Base-by-base conservation (phyloP, 2,888 invertebrate species). In the Unio pictorum region DNA sequence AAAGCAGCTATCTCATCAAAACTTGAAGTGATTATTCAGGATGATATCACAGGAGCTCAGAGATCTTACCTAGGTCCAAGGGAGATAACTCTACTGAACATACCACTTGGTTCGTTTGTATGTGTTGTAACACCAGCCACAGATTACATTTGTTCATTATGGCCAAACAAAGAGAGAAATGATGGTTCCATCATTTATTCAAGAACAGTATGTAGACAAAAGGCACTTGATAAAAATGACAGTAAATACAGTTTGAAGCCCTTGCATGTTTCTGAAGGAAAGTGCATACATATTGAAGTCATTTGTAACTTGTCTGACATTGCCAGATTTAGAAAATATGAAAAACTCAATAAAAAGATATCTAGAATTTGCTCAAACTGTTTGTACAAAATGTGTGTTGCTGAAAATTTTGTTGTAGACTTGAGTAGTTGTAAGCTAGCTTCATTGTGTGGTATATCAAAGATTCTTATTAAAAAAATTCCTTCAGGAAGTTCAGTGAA, bases 401-500 rank as follows among this genome's bases (percentile, higher is more conserved):
- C 65, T 11, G 26, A 73, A 34, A 72, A 72, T 26, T 78, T 64
- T 65, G 65, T 65, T 23, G 68, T 86, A 1, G 64, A 84, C 65
- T 75, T 82, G 28, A 64, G 68, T 30, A 28, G 69, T 17, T 78
- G 75, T 34, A 74, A 73, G 61, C 71, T 84, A 45, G 84, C 79
- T 20, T 74, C 71, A 55, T 45, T 81, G 20, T 84, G 77, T 75
- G 84, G 84, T 4, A 78, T 88, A 45, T 73, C 78, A 26, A 58
- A 71, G 64, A 69, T 87, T 45, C 55, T 78, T 56, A 68, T 86
- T 15, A 69, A 76, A 18, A 30, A 73, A 11, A 66, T 69, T 34
- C 60, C 26, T 5, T 55, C 71, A 20, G 68, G 64, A 11, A 18
- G n/a, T 15, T 61, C 61, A 55, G 26, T 18, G 11, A 15, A 26